Base-by-base conservation (phyloP, 2,888 invertebrate genomes). In the Drosophila anceps region DNA sequence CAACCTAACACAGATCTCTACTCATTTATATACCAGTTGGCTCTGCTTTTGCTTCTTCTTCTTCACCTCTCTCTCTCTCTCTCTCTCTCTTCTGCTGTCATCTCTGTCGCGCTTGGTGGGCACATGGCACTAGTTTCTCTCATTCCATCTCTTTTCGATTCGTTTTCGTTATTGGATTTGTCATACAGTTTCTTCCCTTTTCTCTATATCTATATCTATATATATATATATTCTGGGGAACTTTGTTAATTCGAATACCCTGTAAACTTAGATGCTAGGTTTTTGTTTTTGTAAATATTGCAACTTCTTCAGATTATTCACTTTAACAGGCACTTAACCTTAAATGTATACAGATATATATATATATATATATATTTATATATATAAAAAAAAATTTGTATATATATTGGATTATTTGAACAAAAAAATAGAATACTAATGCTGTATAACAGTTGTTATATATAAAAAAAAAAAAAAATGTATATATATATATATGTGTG, bases 301-400 rank as follows among this genome's bases (percentile, higher is more conserved):
- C 90, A 86, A 84, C 85, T 62, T 71, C 46, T 54, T 65, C 41
- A 43, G 29, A 31, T 57, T 35, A 27, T 37, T 37, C 35, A 35
- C 24, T 27, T 59, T 63, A 68, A 79, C 85, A 85, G 85, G 85
- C 85, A 86, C 85, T 90, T 86, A 75, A 85, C 69, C 87, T 73
- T 90, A 63, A 18, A 15, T 66, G 27, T 74, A 57, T 54, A 76
- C 35, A 29, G 39, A 63, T 29, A 57, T 64, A 60, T 62, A 64
- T 33, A 44, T 58, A 50, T 55, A 48, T 27, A 39, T 35, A 15
- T 24, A 24, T 8, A 13, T 24, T 13, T 44, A 24, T 51, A 31
- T 13, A 43, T 44, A 33, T 33, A 57, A 68, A 79, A 55, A 69
- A 57, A 69, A 50, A 35, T 29, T 7, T 35, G 27, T 54, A 37